These are phyloP conservation scores for Gonatopus flavifemur DNA, from an alignment of 1,140 invertebrate species.

Conservation along the genomic window DNA sequence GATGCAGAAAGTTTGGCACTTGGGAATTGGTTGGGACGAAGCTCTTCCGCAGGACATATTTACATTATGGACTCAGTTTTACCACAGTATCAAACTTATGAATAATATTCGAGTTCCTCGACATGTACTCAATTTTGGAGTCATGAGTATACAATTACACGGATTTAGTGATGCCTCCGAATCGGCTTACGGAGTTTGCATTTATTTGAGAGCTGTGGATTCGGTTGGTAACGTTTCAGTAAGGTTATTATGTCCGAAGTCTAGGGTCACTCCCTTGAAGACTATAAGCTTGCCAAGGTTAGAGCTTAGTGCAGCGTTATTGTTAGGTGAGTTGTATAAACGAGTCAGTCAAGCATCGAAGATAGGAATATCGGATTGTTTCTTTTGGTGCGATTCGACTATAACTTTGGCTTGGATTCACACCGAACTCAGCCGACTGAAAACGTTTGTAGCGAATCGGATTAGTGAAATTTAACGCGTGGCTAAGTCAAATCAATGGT, in stretches of 20 bases:
- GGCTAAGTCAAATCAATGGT: constrained; percentile 3
- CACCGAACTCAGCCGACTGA: constrained; percentile 1
- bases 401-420: constrained; percentile 10
- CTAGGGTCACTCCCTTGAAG: constrained; percentile 27
- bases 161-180: constrained; percentile 28
- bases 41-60: background rate
- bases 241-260: constrained; percentile 27
- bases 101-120: background rate
- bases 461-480: too few relatives aligned
- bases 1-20: too few relatives aligned
- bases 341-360: too few relatives aligned
- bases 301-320: constrained; percentile 10
- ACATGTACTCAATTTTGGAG: background rate
- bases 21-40: constrained; percentile 16
- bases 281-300: constrained; percentile 14
- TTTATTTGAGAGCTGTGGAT: constrained; percentile 16
- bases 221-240: background rate
- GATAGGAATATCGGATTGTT: background rate
- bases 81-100: background rate
- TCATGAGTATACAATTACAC: constrained; percentile 9
- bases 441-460: constrained; percentile 14
- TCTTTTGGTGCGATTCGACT: background rate
- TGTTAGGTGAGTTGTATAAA: constrained; percentile 1
- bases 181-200: constrained; percentile 24
- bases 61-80: background rate